Conservation (phyloP, 2,113 vertebrate species). For the Datnioides undecimradiatus region DNA sequence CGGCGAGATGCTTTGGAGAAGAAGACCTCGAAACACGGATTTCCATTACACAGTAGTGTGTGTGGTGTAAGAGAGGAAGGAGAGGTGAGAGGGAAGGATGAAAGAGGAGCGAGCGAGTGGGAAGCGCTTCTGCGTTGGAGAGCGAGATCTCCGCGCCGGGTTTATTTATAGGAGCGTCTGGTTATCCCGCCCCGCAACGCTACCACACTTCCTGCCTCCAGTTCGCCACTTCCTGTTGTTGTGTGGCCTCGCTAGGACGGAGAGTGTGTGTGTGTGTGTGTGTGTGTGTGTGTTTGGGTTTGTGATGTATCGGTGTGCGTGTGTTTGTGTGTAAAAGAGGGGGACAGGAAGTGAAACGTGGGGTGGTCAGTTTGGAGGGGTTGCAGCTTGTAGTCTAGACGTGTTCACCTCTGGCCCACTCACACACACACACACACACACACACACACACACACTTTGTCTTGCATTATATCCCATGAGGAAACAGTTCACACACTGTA, state of each 20-base stretch:
- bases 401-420: conserved; percentile 24
- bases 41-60: conserved; percentile 37
- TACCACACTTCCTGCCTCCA: conserved; percentile 70
- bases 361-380: conserved; percentile 6
- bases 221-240: conserved; percentile 77
- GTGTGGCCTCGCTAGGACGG: conserved; percentile 49
- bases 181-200: conserved; percentile 55
- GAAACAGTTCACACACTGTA: too few species aligned
- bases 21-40: conserved; percentile 3
- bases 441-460: neutral
- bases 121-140: conserved; percentile 33
- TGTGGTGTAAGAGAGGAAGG: conserved; percentile 48
- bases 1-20: neutral
- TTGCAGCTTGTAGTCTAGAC: conserved; percentile 36
- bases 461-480: too few species aligned
- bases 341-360: conserved; percentile 40
- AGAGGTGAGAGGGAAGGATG: conserved; percentile 46
- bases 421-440: conserved; percentile 23
- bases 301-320: conserved; percentile 16
- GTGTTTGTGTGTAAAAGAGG: conserved; percentile 20
- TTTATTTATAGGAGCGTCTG: conserved; percentile 72
- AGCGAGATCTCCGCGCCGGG: neutral
- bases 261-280: conserved; percentile 13
- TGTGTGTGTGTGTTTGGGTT: too few species aligned
- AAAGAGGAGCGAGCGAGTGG: conserved; percentile 53